A percentile compares a stretch with the other conserved stretches of the same genome.
Evolutionary conservation across 1,140 invertebrate genomes (phyloP).

Genomic region (Aphis gossypii): DNA sequence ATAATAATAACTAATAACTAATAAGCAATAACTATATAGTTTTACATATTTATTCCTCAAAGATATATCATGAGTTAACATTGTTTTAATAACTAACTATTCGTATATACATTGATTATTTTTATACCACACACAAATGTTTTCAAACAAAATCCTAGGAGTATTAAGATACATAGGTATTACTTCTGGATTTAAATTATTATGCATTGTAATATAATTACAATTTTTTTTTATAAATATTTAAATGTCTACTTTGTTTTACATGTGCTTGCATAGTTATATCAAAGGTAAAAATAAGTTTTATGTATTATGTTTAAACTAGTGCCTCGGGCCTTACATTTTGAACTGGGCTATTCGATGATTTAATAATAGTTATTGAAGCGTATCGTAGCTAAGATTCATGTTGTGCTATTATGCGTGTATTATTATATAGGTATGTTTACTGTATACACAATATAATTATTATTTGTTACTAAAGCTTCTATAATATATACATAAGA

Average conservation of each 20-base stretch:
- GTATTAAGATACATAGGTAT: no score
- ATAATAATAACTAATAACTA: neutral
- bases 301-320: neutral
- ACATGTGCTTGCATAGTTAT: neutral
- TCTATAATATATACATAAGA: neutral
- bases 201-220: no score
- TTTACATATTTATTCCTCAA: no score
- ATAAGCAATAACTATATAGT: neutral
- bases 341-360: neutral
- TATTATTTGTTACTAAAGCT: conserved; percentile 5
- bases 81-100: no score
- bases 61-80: no score
- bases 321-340: neutral
- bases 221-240: no score
- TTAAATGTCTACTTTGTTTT: neutral
- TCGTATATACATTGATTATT: no score
- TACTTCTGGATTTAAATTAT: no score
- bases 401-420: neutral
- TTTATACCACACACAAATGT: no score
- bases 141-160: no score
- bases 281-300: neutral
- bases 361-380: conserved; percentile 7
- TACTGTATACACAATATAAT: neutral
- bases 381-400: neutral
- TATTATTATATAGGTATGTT: neutral